These are phyloP conservation scores for Drosophila mettleri DNA, from an alignment of 2,888 invertebrate species.

Conservation along the genomic window DNA sequence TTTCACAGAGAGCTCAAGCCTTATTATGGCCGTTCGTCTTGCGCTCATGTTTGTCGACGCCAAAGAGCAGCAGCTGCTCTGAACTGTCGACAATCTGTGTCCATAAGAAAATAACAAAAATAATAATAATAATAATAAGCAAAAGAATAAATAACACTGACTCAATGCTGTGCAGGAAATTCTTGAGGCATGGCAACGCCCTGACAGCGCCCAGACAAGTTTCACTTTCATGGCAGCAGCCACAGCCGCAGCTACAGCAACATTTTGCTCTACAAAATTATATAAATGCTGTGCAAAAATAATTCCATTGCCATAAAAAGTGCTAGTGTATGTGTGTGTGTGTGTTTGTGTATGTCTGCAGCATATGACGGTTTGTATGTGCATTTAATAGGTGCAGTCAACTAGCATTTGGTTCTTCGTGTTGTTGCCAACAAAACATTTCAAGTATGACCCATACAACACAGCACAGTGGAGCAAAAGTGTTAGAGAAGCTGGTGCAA, in stretches of 20 bases:
- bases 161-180: constrained; percentile 64
- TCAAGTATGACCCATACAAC: constrained; percentile 48
- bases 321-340: constrained; percentile 14
- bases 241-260: constrained; percentile 15
- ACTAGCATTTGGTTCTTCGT: constrained; percentile 59
- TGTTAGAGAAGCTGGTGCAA: neutral
- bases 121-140: neutral
- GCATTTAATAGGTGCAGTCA: constrained; percentile 71
- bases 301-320: constrained; percentile 42
- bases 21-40: constrained; percentile 25
- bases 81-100: constrained; percentile 18
- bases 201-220: constrained; percentile 66
- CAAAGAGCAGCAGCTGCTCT: constrained; percentile 31
- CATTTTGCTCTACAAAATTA: constrained; percentile 72
- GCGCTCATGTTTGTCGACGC: constrained; percentile 19
- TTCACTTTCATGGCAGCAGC: constrained; percentile 58
- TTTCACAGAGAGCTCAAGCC: constrained; percentile 20
- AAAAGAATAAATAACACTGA: constrained; percentile 15
- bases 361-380: constrained; percentile 19
- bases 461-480: constrained; percentile 47
- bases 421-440: constrained; percentile 45
- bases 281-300: constrained; percentile 65
- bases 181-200: constrained; percentile 75
- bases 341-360: constrained; percentile 23
- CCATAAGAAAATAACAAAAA: constrained; percentile 1